Base-by-base conservation (phyloP, 2,888 invertebrate genomes). In the Acronicta alni region DNA sequence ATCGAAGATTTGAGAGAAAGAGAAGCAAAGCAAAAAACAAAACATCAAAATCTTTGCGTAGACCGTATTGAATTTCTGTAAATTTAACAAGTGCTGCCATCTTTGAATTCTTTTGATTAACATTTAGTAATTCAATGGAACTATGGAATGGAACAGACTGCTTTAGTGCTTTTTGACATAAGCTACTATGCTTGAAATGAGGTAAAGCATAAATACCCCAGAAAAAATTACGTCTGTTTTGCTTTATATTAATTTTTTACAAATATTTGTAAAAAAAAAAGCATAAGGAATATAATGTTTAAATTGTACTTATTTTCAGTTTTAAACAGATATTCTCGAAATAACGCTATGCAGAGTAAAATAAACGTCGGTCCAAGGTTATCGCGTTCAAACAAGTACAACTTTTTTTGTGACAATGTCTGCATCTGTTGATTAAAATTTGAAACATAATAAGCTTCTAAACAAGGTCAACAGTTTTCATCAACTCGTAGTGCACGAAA, bases 401-500 rank as follows among this genome's bases (percentile, higher is more conserved):
- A 90, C 87, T 88, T 91, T 91, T n/a, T 92, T 91, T 91, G 91
- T 93, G 92, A 91, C 91, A 91, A 91, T 91, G 93, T 93, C 93
- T 93, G 91, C 92, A 93, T 94, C 94, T 94, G 94, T 94, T 94
- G 94, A 94, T 91, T 93, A 92, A 92, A 93, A 92, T 93, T 94
- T 93, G 93, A 94, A 94, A 93, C 94, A 90, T 92, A 91, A 85
- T 92, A 92, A 89, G 94, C 94, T 94, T 94, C 93, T 94, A 94
- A 91, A 94, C 94, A 94, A 94, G 94, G 94, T 94, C 94, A 94
- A 94, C 94, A 94, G 93, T 93, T 93, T 94, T 94, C 91, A 91
- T 94, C 91, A 89, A 92, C 89, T 90, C 87, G 79, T 82, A 88
- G 89, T 86, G 89, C 87, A 89, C 89, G 83, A 91, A 92, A 92